Conservation (phyloP, 2,797 vertebrate genomes). For the Fistularia tabacaria region DNA sequence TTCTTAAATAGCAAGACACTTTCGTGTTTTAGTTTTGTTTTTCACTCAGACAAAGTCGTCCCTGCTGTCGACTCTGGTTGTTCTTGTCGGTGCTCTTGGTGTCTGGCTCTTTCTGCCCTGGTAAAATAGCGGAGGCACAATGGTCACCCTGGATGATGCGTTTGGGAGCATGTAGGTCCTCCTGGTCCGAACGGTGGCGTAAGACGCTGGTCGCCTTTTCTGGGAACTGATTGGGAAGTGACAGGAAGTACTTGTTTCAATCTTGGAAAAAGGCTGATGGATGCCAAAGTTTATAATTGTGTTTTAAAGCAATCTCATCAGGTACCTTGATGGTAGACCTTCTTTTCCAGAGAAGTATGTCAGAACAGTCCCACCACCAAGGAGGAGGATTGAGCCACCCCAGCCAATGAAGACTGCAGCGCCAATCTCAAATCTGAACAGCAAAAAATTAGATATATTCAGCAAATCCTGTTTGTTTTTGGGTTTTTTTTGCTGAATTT, state of each 20-base stretch:
- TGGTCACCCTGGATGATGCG: constrained; percentile 38
- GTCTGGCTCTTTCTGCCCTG: constrained; percentile 42
- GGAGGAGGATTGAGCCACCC: constrained; percentile 87
- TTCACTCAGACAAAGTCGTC: constrained; percentile 67
- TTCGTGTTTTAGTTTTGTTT: not conserved
- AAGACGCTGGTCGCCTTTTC: constrained; percentile 27
- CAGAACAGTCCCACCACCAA: constrained; percentile 82
- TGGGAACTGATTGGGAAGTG: constrained; percentile 18
- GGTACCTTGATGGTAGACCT: constrained; percentile 59
- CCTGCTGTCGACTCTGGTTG: constrained; percentile 27
- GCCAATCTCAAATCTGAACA: constrained; percentile 88
- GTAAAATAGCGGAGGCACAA: constrained; percentile 52
- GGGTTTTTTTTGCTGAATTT: not conserved
- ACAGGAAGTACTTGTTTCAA: not conserved
- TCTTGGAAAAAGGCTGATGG: too few species aligned
- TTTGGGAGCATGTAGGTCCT: constrained; percentile 56
- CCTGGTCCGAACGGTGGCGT: constrained; percentile 40
- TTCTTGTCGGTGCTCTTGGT: constrained; percentile 20
- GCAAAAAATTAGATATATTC: constrained; percentile 7
- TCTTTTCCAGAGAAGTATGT: constrained; percentile 78
- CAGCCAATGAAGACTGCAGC: constrained; percentile 92
- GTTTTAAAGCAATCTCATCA: too few species aligned
- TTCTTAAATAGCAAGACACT: not conserved
- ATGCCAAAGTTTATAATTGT: too few species aligned
- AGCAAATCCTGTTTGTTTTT: not conserved